Base-by-base conservation (phyloP, 2,113 vertebrate species). In the Mesitornis unicolor region DNA sequence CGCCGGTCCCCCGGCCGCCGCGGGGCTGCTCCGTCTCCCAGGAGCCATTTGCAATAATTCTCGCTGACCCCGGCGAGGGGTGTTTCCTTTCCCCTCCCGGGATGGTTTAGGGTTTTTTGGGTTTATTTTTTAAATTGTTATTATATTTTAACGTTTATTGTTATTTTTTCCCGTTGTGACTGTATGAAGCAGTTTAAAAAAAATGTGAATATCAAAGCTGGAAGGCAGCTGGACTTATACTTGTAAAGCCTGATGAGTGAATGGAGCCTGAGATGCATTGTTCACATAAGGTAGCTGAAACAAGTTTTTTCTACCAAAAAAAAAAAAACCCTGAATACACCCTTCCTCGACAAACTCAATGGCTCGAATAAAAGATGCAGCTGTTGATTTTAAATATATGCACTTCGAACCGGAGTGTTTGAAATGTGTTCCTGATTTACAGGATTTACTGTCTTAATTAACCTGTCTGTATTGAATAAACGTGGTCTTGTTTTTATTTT, bases 341-440 rank as follows among this genome's bases (percentile, higher is more conserved):
- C 80, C 83, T 73, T 94, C 45, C 89, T 81, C 36, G 10, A 89
- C 83, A 94, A 89, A 95, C 93, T 97, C 97, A 97, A 98, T 98
- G 93, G 97, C 96, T 96, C 56, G 15, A 87, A 78, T 88, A 86
- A 79, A 70, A 83, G 86, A 92, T 81, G 84, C 64, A 64, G 94
- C 95, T 96, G 96, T 98, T 97, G 97, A 91, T 96, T 89, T 91
- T 93, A 93, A 97, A 93, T 97, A 95, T 97, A 90, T 97, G 95
- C 96, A 92, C 98, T 98, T 98, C 98, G 97, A 97, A 98, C 93
- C 98, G 98, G 96, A 98, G 98, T 93, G 97, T 97, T 96, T 51
- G 83, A 89, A 95, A 93, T 94, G 95, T 93, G 95, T 97, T 97
- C 98, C 98, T 97, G 97, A 74, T 96, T 94, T 95, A 45, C 97